Base-by-base conservation (phyloP, 2,113 vertebrate genomes). In the Laterallus jamaicensis region DNA sequence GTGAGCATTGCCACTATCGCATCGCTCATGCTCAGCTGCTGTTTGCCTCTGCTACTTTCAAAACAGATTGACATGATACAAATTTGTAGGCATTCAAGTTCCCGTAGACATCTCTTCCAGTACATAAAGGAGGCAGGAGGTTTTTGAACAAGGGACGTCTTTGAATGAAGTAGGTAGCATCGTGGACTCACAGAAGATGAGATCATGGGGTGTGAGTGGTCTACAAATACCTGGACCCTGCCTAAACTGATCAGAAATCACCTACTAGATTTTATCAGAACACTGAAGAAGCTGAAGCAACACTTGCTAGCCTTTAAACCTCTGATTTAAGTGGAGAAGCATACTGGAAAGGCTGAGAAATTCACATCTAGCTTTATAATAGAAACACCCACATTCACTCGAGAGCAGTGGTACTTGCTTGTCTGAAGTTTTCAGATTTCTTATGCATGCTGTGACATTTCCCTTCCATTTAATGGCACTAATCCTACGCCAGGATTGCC, bases 361-460 rank as follows among this genome's bases (percentile, higher is more conserved):
- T 90, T 86, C 68, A 52, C 50, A 83, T 94, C 59, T 49, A 83
- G 70, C 77, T 96, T 52, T 93, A 22, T 60, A 84, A 92, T 60
- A 82, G 63, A 60, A 96, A 91, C 88, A 90, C 77, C 92, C 86
- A 92, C 86, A 83, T 88, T 82, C 47, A 60, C 32, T 66, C 2
- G 39, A 90, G 71, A 94, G 75, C 84, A 93, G 62, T 9, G 35
- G 39, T 82, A 76, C 77, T 78, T 74, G 83, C 15, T 7, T 95
- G 55, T 90, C 85, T 94, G 86, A 92, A 90, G 64, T 56, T 59
- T 95, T 95, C 60, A 67, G 49, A 88, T 94, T 92, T 93, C 83
- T 94, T 84, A 71, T 77, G 80, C 93, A 73, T 96, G 94, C 95
- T 94, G 81, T 94, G 95, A 95, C 97, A 96, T 94, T 97, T 98